Evolutionary conservation across 2,888 invertebrate genomes (phyloP).

Genomic region (Oeneis ivallda): DNA sequence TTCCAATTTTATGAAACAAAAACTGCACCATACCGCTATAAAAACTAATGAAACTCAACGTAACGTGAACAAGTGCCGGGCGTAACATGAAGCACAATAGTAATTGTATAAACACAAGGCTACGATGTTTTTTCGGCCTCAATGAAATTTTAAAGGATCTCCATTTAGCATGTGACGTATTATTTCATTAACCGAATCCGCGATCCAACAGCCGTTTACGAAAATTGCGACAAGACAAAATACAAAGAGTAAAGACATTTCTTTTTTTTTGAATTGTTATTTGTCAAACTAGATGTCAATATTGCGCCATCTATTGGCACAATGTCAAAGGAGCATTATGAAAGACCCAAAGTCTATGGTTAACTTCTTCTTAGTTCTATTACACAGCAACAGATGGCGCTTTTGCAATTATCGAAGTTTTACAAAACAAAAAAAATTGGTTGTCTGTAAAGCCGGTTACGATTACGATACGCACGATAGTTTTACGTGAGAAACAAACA

Average conservation of each 20-base stretch:
- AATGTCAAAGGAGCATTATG: constrained; percentile 20
- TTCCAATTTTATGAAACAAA: constrained; percentile 48
- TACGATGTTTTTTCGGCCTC: constrained; percentile 52
- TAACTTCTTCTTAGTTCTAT: neutral
- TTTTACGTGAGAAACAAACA: too few relatives aligned
- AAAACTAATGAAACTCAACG: constrained; percentile 47
- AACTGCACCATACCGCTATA: constrained; percentile 49
- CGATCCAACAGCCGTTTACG: constrained; percentile 51
- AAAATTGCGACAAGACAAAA: constrained; percentile 33
- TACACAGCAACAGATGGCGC: neutral
- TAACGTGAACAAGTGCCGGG: constrained; percentile 71
- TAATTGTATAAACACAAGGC: constrained; percentile 56
- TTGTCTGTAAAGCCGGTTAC: too few relatives aligned
- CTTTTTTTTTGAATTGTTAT: constrained; percentile 43
- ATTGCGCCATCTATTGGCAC: constrained; percentile 31
- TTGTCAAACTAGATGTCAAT: constrained; percentile 26
- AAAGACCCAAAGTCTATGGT: constrained; percentile 37
- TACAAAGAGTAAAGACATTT: constrained; percentile 55
- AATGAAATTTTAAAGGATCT: constrained; percentile 56
- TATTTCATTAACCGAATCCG: constrained; percentile 45
- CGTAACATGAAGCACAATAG: constrained; percentile 58
- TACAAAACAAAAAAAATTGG: too few relatives aligned
- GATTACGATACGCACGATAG: too few relatives aligned
- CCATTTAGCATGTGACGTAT: constrained; percentile 60
- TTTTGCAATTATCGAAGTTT: neutral